Evolutionary conservation across 1,140 invertebrate genomes (phyloP), one percentile per base, ranked within the genome.

Genomic region (Bicyclus anynana): DNA sequence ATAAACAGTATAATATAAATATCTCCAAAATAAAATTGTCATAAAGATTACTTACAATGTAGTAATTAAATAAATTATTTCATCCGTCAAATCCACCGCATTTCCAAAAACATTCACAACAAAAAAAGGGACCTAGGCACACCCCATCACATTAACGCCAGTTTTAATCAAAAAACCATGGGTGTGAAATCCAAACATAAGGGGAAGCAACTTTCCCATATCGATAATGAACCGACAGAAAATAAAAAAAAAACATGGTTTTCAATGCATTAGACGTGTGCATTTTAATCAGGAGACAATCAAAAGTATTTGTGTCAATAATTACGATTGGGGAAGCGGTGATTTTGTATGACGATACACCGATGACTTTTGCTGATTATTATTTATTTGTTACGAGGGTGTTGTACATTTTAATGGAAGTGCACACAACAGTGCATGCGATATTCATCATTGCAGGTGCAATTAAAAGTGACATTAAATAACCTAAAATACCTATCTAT

Each of bases 91-190:
- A 38, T 44, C n/a, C 12, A 17, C 16, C 16, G 20, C 27, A 50
- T 49, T 58, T 51, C 49, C 42, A 44, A 67, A 65, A 67, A 62
- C 53, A 70, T 51, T 53, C 33, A 72, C 62, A 70, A 73, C 68
- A 65, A 62, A 69, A 64, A 74, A 54, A 62, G 69, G 57, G 71
- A 69, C 69, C 72, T 62, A 72, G 60, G 65, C 66, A 76, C 58
- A 60, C 78, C 78, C 67, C 65, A 68, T 55, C 56, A 67, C 74
- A 72, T 75, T 76, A 76, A 71, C 65, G 72, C 59, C 52, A 66
- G 66, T 78, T 85, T 81, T 83, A 85, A 85, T 85, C 80, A 85
- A 81, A 80, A 81, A 77, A 73, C 63, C 65, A 67, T 73, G 77
- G 82, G 82, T 85, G 80, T 83, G 82, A 85, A 85, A 80, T 57